phyloP scores from a whole-genome alignment of 2,888 invertebrate genomes.

The Phymatocera aterrima region DNA sequence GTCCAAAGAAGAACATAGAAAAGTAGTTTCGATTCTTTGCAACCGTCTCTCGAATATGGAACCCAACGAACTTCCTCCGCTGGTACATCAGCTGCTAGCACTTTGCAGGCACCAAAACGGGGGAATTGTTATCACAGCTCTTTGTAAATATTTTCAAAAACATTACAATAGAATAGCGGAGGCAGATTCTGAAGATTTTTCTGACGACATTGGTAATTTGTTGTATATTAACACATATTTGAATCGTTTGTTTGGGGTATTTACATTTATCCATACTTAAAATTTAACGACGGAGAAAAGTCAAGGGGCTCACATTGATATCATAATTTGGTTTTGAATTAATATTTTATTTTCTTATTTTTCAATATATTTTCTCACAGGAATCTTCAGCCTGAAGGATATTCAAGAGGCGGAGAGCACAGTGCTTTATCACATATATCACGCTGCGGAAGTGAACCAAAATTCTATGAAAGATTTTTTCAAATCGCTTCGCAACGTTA shows the following conservation, averaged over 20 bases:
- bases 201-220: conserved; percentile 61
- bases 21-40: conserved; percentile 81
- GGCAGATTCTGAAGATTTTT: conserved; percentile 54
- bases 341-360: conserved; percentile 16
- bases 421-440: conserved; percentile 78
- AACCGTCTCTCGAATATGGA: conserved; percentile 78
- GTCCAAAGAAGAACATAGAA: conserved; percentile 78
- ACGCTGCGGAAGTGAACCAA: conserved; percentile 73
- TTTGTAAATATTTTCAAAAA: conserved; percentile 76
- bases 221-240: too few relatives aligned
- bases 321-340: not conserved
- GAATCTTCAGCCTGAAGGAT: conserved; percentile 69
- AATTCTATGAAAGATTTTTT: conserved; percentile 75
- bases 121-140: conserved; percentile 74
- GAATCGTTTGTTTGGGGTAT: too few relatives aligned
- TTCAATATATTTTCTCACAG: too few relatives aligned
- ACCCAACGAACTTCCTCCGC: conserved; percentile 81
- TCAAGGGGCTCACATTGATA: too few relatives aligned
- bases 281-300: not conserved
- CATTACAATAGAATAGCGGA: conserved; percentile 64
- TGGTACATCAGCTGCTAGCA: conserved; percentile 82
- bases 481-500: conserved; percentile 74
- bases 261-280: too few relatives aligned
- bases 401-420: conserved; percentile 80
- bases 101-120: conserved; percentile 76